Base-by-base conservation (phyloP, 2,888 invertebrate species). In the Margaritifera margaritifera region DNA sequence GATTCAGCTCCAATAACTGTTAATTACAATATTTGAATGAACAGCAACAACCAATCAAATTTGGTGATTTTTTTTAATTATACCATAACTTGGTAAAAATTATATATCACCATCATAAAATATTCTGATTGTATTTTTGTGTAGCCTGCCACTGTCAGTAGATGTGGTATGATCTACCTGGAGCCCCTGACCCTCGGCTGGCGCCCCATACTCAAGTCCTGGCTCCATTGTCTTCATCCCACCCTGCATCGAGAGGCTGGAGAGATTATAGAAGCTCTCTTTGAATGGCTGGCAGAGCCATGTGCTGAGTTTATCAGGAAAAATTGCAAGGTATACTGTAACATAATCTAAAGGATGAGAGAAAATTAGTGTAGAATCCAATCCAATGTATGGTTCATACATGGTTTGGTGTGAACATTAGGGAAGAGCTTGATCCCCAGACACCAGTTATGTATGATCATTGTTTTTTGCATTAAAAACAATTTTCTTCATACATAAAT, bases 91-190 rank as follows among this genome's bases (percentile, higher is more conserved):
- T 42, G 42, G 15, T 15, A 15, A 42, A 42, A 42, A 11, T 42
- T 42, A 42, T 42, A 11, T 15, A 42, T 42, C 3, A 42, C 15
- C 15, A 18, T 24, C 19, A 19, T 56, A 22, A 22, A 58, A 1
- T 0, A 11, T 65, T 22, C 24, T 8, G 19, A 56, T 18, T 58
- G n/a, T 24, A 25, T 60, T 22, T 60, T 24, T n/a, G 66, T 70
- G 20, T 80, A 91, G 90, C 96, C 96, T 25, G 96, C 96, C 8
- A 96, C 96, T 6, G 95, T 98, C 2, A 95, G 95, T 20, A 92
- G 96, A 66, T 97, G 97, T 89, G 96, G 96, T 61, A 98, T 98
- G 97, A 96, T 98, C 82, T 98, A 97, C 89, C 92, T 97, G 92
- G 97, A 98, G 89, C 94, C 97, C 0, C 80, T 85, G 20, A 93